Evolutionary conservation across 2,113 vertebrate species (phyloP).

Genomic region (Eidolon helvum): DNA sequence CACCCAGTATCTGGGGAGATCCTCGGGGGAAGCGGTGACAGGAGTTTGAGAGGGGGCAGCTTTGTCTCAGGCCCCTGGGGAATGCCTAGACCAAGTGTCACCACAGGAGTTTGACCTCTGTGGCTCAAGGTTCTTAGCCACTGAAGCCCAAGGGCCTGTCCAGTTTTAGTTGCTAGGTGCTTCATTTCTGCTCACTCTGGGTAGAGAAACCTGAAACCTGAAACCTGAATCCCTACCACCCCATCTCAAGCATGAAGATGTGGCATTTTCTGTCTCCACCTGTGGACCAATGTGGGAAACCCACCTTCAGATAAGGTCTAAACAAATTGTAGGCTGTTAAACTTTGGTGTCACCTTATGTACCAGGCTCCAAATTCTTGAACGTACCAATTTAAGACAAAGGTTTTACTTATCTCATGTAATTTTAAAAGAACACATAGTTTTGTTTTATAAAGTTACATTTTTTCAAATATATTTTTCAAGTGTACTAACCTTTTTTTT

Average conservation of each 20-base stretch:
- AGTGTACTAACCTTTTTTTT: background rate
- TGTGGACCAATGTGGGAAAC: constrained; percentile 37
- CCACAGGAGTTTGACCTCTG: background rate
- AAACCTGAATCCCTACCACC: background rate
- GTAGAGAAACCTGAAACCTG: background rate
- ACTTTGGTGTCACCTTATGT: background rate
- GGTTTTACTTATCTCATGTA: background rate
- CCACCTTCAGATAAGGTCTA: background rate
- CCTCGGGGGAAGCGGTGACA: background rate
- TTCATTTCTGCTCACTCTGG: background rate
- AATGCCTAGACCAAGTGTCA: background rate
- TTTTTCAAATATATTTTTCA: background rate
- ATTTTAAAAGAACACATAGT: background rate
- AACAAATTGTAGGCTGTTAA: background rate
- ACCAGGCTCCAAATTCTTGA: background rate
- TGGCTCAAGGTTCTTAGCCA: background rate
- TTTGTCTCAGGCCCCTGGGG: background rate
- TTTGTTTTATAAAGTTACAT: background rate
- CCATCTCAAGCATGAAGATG: background rate
- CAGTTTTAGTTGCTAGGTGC: background rate
- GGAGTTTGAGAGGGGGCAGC: background rate
- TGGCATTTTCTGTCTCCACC: constrained; percentile 57
- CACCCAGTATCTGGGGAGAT: background rate
- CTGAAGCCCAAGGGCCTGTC: background rate
- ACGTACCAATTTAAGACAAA: background rate